These are phyloP conservation scores for Piliocolobus tephrosceles DNA, from an alignment of 2,113 vertebrate genomes.

Conservation along the genomic window DNA sequence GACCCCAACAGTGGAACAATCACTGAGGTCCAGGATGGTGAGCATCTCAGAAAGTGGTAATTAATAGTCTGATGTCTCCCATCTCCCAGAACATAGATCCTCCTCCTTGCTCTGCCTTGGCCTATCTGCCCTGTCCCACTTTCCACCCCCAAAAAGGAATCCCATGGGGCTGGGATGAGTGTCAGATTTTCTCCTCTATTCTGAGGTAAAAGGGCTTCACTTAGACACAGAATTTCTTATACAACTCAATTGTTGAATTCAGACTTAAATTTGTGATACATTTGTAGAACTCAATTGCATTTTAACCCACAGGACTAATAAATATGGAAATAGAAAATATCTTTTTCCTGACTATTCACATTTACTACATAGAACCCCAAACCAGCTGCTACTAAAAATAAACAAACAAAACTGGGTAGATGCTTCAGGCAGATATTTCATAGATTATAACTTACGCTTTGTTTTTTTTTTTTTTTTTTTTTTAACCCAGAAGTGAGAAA, in stretches of 20 bases:
- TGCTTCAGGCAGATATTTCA: not conserved
- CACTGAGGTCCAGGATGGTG: not conserved
- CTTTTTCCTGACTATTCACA: not conserved
- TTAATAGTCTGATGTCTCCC: not conserved
- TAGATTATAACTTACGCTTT: not conserved
- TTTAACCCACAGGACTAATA: slow-evolving; percentile 15
- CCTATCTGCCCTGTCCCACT: too few species aligned
- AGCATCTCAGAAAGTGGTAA: not conserved
- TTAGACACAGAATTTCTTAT: not conserved
- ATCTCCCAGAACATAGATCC: not conserved
- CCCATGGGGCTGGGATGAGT: not conserved
- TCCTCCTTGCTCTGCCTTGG: too few species aligned
- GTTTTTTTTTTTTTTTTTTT: not conserved
- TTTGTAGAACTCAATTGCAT: not conserved
- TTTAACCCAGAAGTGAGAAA: not conserved
- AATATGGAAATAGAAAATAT: not conserved
- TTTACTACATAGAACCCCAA: not conserved
- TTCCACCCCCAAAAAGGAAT: not conserved
- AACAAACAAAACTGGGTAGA: not conserved
- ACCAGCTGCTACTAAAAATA: not conserved
- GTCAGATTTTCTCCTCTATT: not conserved
- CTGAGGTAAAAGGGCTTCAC: not conserved
- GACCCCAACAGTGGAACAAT: too few species aligned
- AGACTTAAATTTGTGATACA: not conserved
- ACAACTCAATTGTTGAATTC: not conserved